Evolutionary conservation across 2,797 vertebrate genomes (phyloP).

Genomic region (Odontamblyopus lacepedii): DNA sequence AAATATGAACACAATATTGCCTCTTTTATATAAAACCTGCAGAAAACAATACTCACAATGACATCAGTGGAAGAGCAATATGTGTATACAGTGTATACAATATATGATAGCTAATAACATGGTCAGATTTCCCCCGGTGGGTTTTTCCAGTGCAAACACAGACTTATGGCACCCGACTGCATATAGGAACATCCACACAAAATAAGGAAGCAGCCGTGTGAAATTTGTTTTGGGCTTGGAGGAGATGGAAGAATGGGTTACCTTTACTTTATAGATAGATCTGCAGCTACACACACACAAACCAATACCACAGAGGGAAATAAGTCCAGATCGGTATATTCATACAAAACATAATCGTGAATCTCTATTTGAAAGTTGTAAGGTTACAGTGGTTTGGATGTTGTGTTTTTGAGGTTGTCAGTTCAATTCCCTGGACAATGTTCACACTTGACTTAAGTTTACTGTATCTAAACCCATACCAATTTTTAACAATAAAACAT

Average conservation of each 20-base stretch:
- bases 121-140: not conserved
- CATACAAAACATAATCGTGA: not conserved
- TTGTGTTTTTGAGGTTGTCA: not conserved
- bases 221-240: conserved; percentile 57
- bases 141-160: not conserved
- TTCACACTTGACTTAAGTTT: too few relatives aligned
- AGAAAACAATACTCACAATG: not conserved
- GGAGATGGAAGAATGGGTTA: conserved; percentile 41
- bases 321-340: not conserved
- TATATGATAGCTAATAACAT: conserved; percentile 18
- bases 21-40: not conserved
- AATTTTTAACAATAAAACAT: too few relatives aligned
- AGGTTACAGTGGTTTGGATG: not conserved
- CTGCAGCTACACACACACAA: not conserved
- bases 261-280: conserved; percentile 15
- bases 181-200: conserved; percentile 31
- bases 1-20: not conserved
- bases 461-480: too few relatives aligned
- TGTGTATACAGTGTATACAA: conserved; percentile 9
- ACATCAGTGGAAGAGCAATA: conserved; percentile 11
- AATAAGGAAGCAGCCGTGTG: conserved; percentile 48
- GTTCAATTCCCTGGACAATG: not conserved
- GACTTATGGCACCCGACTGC: conserved; percentile 31
- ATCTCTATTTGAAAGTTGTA: not conserved
- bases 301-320: not conserved